Evolutionary conservation across 2,888 invertebrate species (phyloP), one percentile per base, ranked within the genome.

Genomic region (Drymonia ruficornis): DNA sequence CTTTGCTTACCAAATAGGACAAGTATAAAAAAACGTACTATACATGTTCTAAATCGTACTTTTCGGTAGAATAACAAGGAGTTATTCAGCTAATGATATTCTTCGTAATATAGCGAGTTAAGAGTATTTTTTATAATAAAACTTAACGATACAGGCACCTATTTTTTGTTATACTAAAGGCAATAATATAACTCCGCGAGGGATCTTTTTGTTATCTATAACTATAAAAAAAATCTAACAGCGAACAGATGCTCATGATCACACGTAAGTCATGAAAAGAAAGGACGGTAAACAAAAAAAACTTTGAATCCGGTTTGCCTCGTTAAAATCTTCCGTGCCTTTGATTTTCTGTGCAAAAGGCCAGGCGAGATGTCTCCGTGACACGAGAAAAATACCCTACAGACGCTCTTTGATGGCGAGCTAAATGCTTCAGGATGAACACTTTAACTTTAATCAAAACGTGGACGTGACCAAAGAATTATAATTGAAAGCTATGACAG

Each of bases 321-420:
- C 91, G 89, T 91, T 92, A 92, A 92, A 92, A 89, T 91, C 80
- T 92, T 92, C 92, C 92, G 86, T 82, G 75, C 75, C 85, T 91
- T 88, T 91, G 90, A 87, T 81, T 91, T 86, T 86, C 82, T 85
- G 86, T 89, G 81, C 79, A 86, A 84, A 85, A 80, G 86, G 84
- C 86, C 83, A 61, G 70, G 68, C 61, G 70, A 56, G 64, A 58
- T 49, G 63, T 59, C 55, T 65, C 43, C 49, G 51, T 64, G 63
- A 59, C 59, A 62, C 60, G 63, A 69, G 63, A 69, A 61, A 68
- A 63, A 61, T 62, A 56, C 55, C 55, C 56, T 56, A 47, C 57
- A 16, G 60, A 53, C 57, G 51, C 63, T 78, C 83, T 87, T 86
- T 86, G 82, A 84, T 76, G 72, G 68, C 67, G 61, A 65, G 71